These are phyloP conservation scores for Aspidiotus rigidus DNA, from an alignment of 2,888 invertebrate species.

Conservation along the genomic window DNA sequence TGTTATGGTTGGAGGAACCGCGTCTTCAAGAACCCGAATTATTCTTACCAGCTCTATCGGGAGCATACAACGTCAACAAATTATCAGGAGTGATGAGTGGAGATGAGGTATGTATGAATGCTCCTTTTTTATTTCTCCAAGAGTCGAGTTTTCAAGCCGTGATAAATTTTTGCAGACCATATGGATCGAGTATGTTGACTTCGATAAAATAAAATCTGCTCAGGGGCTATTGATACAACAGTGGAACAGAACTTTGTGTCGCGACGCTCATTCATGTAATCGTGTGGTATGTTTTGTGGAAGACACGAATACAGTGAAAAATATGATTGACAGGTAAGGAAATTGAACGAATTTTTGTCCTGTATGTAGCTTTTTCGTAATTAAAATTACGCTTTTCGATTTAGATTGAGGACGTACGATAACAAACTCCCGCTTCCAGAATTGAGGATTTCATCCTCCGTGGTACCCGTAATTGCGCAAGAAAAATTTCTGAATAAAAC, in stretches of 20 bases:
- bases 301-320: slow-evolving; percentile 47
- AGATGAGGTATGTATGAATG: slow-evolving; percentile 45
- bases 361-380: background rate
- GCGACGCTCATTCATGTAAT: slow-evolving; percentile 41
- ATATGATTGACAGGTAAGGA: slow-evolving; percentile 45
- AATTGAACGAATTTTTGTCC: background rate
- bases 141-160: background rate
- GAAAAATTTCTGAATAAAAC: slow-evolving; percentile 44
- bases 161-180: slow-evolving; percentile 44
- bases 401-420: slow-evolving; percentile 55
- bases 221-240: slow-evolving; percentile 48
- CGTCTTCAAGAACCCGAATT: slow-evolving; percentile 58
- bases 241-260: slow-evolving; percentile 50
- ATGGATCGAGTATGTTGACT: slow-evolving; percentile 60
- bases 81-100: slow-evolving; percentile 55
- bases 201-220: slow-evolving; percentile 48
- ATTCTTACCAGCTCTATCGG: slow-evolving; percentile 59
- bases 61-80: slow-evolving; percentile 60
- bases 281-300: slow-evolving; percentile 41
- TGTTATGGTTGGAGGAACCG: slow-evolving; percentile 70
- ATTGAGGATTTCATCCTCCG: slow-evolving; percentile 45
- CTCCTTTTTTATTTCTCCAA: too few relatives aligned
- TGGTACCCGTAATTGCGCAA: slow-evolving; percentile 45
- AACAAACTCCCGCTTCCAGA: slow-evolving; percentile 52
- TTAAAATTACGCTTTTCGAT: slow-evolving; percentile 4